These are phyloP conservation scores for Cephalopachus bancanus DNA, from an alignment of 2,797 vertebrate species.

Conservation along the genomic window DNA sequence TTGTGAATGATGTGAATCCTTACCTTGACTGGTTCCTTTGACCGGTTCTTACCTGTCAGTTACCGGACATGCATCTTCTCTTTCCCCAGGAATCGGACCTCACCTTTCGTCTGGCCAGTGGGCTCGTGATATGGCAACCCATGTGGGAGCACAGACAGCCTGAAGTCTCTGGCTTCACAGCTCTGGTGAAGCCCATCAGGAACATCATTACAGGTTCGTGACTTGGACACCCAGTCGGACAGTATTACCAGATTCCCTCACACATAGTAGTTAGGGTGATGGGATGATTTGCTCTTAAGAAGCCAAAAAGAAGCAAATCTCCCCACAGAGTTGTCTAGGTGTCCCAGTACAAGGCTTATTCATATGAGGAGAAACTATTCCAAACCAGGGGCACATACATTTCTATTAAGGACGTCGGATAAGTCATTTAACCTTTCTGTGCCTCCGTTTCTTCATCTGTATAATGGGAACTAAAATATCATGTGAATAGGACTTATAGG, in stretches of 20 bases:
- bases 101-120: constrained; percentile 98
- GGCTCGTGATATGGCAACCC: constrained; percentile 98
- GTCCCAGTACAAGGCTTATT: background rate
- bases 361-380: background rate
- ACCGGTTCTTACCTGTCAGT: background rate
- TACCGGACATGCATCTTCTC: constrained; percentile 8
- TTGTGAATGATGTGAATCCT: background rate
- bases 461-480: background rate
- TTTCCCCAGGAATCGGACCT: constrained; percentile 96
- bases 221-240: background rate
- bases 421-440: background rate
- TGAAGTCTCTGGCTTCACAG: constrained; percentile 96
- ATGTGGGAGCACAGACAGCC: constrained; percentile 99
- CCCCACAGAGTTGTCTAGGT: background rate
- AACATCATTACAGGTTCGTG: constrained; percentile 96
- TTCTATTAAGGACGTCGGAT: background rate
- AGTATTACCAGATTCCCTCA: background rate
- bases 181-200: constrained; percentile 96
- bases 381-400: background rate
- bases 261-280: background rate
- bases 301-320: background rate
- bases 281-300: background rate
- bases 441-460: constrained; percentile 18
- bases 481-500: background rate
- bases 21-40: background rate